Conservation (phyloP, 2,797 vertebrate species). For the Gila robusta region DNA sequence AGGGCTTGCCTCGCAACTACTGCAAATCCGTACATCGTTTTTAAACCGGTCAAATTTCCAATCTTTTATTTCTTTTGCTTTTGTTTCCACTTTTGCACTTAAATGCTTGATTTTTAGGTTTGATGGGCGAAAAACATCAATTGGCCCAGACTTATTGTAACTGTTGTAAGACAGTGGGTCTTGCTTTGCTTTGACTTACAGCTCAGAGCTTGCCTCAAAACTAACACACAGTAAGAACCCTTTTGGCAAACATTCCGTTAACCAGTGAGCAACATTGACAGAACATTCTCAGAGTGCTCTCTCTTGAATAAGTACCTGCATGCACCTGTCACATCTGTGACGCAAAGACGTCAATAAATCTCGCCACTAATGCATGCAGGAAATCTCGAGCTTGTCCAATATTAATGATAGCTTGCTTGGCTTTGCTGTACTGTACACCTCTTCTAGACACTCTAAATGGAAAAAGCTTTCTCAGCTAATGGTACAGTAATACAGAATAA, state of each 20-base stretch:
- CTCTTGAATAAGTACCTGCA: constrained; percentile 73
- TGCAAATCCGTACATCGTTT: constrained; percentile 3
- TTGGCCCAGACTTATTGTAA: background rate
- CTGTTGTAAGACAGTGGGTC: background rate
- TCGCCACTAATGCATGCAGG: constrained; percentile 74
- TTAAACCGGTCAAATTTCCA: background rate
- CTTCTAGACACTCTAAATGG: constrained; percentile 48
- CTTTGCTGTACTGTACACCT: constrained; percentile 51
- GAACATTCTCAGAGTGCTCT: constrained; percentile 49
- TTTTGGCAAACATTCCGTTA: constrained; percentile 38
- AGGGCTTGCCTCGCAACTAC: background rate
- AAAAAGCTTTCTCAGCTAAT: constrained; percentile 61
- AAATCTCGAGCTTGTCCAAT: constrained; percentile 69
- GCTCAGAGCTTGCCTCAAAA: background rate
- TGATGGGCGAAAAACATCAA: background rate
- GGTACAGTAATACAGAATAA: constrained; percentile 53
- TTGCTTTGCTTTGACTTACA: constrained; percentile 14
- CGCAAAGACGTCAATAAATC: constrained; percentile 81
- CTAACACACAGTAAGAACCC: constrained; percentile 13
- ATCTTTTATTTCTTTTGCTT: background rate
- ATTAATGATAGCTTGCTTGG: constrained; percentile 63
- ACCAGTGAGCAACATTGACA: constrained; percentile 43
- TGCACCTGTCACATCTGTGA: constrained; percentile 77
- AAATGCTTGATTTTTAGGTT: background rate
- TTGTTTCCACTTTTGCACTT: background rate